Evolutionary conservation across 2,113 vertebrate genomes (phyloP), one percentile per base, ranked within the genome.

Genomic region (Podarcis cretensis): DNA sequence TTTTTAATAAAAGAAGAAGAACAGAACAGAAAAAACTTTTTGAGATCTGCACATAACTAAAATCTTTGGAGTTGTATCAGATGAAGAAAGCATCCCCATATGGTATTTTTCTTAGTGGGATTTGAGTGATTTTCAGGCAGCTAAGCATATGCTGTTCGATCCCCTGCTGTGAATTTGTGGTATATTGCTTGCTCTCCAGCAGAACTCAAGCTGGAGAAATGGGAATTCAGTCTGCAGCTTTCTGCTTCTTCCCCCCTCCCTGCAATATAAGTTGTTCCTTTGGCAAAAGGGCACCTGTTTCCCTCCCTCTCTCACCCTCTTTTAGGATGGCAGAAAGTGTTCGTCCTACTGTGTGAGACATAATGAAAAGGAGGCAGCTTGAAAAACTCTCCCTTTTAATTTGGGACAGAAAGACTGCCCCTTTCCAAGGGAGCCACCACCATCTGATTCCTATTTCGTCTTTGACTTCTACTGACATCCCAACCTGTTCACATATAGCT

Each of bases 281-380:
- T 91, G 92, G 91, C 90, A 86, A 93, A 95, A 95, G 93, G 89
- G 89, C 92, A 93, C 93, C 93, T 95, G 92, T 92, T 89, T 92
- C 91, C 94, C n/a, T 14, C 27, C n/a, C 81, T 20, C 27, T 16
- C 21, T 18, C 35, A 9, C 90, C 90, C 87, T 91, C 91, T 93
- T 95, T 95, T 95, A 95, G 90, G 88, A 93, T 90, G 59, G 85
- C 87, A 93, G 32, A 87, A 95, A 92, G 48, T 91, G 92, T 95
- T 95, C 90, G 13, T 63, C 54, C 16, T 63, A 25, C 35, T 63
- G 14, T 63, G 25, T 8, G 57, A 63, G 25, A 6, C 32, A 81
- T 40, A 5, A n/a, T 37, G 48, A 18, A 71, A 81, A 32, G n/a
- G 32, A 63, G n/a, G 27, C 35, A 5, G 12, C 43, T 84, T 57